Evolutionary conservation across 2,113 vertebrate genomes (phyloP).

Genomic region (Tretioscincus oriximinensis): DNA sequence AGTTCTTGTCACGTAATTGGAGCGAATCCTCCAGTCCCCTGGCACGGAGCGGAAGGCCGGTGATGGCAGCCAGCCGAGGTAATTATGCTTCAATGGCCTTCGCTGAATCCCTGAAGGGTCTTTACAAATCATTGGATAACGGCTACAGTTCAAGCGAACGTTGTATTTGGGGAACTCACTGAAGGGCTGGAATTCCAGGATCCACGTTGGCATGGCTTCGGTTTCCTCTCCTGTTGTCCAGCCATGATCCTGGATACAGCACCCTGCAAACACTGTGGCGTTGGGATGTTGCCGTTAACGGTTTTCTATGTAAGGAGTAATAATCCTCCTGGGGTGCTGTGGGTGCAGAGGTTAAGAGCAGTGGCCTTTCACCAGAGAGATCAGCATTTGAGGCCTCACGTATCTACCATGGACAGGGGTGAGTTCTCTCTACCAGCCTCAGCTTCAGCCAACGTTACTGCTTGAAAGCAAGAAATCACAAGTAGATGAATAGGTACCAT

Average conservation of each 20-base stretch:
- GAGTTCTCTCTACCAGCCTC: too few relatives aligned
- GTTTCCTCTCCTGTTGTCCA: not conserved
- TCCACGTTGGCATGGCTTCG: not conserved
- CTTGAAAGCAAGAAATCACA: too few relatives aligned
- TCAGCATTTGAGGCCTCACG: too few relatives aligned
- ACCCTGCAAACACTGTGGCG: not conserved
- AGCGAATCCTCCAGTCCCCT: conserved; percentile 19
- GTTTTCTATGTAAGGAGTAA: too few relatives aligned
- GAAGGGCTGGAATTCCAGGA: conserved; percentile 18
- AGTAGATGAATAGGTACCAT: too few relatives aligned
- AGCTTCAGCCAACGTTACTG: too few relatives aligned
- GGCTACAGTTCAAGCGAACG: conserved; percentile 39
- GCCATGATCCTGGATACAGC: not conserved
- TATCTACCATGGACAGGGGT: too few relatives aligned
- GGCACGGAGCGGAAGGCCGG: conserved; percentile 28
- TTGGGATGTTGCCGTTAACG: not conserved
- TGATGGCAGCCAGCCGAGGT: conserved; percentile 55
- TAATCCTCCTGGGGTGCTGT: too few relatives aligned
- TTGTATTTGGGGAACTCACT: conserved; percentile 31
- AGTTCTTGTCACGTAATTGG: conserved; percentile 37
- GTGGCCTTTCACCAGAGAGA: too few relatives aligned
- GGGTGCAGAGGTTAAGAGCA: too few relatives aligned
- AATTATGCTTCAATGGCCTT: conserved; percentile 24
- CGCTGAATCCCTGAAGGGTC: conserved; percentile 27
- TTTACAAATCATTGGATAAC: conserved; percentile 42